Conservation (phyloP, 35 echinoderm and acorn worm species). For the Heliocidaris tuberculata region DNA sequence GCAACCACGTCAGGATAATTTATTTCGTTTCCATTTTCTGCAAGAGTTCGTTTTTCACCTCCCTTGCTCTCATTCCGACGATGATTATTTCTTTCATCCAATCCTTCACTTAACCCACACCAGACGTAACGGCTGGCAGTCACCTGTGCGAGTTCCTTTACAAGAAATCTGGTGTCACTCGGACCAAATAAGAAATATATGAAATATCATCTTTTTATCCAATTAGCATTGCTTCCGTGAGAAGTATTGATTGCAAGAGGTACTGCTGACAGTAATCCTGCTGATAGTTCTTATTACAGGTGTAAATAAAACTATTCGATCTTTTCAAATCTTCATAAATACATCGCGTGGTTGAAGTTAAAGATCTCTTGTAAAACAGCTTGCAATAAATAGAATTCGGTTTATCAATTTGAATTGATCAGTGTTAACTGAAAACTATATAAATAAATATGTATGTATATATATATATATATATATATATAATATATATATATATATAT, state of each 20-base stretch:
- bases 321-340: no score
- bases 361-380: no score
- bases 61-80: neutral
- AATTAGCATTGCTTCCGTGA: neutral
- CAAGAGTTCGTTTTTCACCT: conserved; percentile 2
- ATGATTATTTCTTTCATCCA: neutral
- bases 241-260: neutral
- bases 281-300: neutral
- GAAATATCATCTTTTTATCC: neutral
- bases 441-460: no score
- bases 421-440: no score
- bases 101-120: neutral
- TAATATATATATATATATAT: no score
- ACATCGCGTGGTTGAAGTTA: no score
- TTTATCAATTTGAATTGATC: no score
- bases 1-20: neutral
- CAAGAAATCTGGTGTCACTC: neutral
- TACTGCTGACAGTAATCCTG: neutral
- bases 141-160: neutral
- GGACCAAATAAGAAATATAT: neutral
- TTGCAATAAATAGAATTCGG: no score
- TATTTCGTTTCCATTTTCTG: conserved; percentile 16
- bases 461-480: no score
- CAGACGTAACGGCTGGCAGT: conserved; percentile 7
- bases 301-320: no score